Base-by-base conservation (phyloP, 2,113 vertebrate species). In the Anguilla rostrata region DNA sequence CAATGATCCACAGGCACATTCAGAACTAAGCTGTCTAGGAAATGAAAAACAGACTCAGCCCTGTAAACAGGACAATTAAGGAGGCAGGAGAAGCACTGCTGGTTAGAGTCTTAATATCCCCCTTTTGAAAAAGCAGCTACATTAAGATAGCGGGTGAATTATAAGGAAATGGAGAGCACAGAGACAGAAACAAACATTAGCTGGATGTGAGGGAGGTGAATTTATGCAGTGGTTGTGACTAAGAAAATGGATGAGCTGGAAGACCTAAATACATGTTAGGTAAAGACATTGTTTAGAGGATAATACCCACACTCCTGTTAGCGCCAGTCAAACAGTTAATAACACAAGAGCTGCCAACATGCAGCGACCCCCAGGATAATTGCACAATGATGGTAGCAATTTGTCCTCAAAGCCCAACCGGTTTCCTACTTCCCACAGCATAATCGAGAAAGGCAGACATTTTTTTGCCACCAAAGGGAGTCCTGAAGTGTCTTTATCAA, bases 51-150 rank as follows among this genome's bases (percentile, higher is more conserved):
- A 20, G 46, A 60, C 29, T 63, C 66, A 39, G 56, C 26, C 80
- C 56, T 26, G 86, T 87, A 83, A 87, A 87, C 49, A 80, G 53
- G 66, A 60, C 46, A 79, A 84, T 87, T 83, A 87, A 43, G 39
- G 39, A 40, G 82, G 63, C 81, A 83, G 46, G 29, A 63, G 29
- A 79, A 43, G 75, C 15, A 41, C 3, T 63, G 63, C 46, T 18
- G 11, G 39, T 39, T 49, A 12, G 2, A 75, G 26, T 15, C 1
- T 49, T 56, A 87, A 56, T 53, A n/a, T 46, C 43, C 39, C 43
- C 34, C 39, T 56, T 39, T 66, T 39, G 53, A 56, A 78, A 7
- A 18, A 18, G 20, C 6, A 5, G 26, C n/a, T 34, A 78, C 63
- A 53, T 56, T 20, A 80, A 81, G 39, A 16, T 41, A 56, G 39